Evolutionary conservation across 2,888 invertebrate species (phyloP).

Genomic region (Protodeltote pygarga): DNA sequence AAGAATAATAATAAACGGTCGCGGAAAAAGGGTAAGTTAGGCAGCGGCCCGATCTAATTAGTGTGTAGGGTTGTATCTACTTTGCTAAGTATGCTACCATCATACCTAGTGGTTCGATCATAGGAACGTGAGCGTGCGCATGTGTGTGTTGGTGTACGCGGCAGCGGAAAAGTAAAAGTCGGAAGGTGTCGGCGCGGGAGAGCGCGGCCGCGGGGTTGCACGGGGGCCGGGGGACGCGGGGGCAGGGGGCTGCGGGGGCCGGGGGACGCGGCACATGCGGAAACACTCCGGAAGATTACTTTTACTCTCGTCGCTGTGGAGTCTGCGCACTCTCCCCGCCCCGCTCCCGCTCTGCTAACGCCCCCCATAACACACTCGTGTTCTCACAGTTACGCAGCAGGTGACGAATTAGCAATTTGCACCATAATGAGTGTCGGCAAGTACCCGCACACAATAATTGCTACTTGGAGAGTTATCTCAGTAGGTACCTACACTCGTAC

Average conservation of each 20-base stretch:
- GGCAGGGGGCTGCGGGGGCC: constrained; percentile 29
- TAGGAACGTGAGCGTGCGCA: constrained; percentile 31
- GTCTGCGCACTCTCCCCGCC: constrained; percentile 40
- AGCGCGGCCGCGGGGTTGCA: constrained; percentile 22
- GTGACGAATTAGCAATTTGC: constrained; percentile 21
- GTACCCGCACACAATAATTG: not conserved
- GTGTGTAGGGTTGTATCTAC: too few relatives aligned
- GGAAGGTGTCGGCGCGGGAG: constrained; percentile 59
- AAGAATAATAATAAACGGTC: too few relatives aligned
- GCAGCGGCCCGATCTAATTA: too few relatives aligned
- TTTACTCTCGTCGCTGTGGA: constrained; percentile 75
- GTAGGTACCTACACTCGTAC: not conserved
- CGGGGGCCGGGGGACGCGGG: constrained; percentile 31
- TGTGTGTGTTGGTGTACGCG: constrained; percentile 43
- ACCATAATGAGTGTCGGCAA: constrained; percentile 8
- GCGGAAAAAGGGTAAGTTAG: too few relatives aligned
- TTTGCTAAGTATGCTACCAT: too few relatives aligned
- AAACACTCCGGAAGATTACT: constrained; percentile 77
- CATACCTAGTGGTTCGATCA: too few relatives aligned
- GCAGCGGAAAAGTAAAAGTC: constrained; percentile 79
- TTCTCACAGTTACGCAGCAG: constrained; percentile 34
- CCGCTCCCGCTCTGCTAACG: not conserved
- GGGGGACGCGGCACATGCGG: constrained; percentile 58
- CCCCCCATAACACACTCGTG: constrained; percentile 14
- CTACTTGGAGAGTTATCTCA: not conserved